A percentile compares a stretch with the other conserved stretches of the same genome.
These are phyloP conservation scores for Mizuhopecten yessoensis DNA, from an alignment of 1,140 invertebrate genomes.

Conservation along the genomic window DNA sequence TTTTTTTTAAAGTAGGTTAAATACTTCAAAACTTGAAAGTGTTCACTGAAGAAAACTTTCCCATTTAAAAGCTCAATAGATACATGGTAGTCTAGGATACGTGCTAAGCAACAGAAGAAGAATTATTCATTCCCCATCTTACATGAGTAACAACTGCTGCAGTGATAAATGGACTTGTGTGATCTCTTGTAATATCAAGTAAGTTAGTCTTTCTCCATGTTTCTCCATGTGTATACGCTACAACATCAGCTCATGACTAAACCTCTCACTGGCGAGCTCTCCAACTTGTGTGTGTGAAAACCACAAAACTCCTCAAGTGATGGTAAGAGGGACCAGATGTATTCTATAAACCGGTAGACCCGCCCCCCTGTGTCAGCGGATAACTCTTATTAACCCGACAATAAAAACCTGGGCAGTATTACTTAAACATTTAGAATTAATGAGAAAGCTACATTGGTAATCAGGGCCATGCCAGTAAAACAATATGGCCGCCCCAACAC, in stretches of 20 bases:
- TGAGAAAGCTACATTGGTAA: conserved; percentile 27
- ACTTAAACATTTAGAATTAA: conserved; percentile 40
- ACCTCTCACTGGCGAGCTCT: background rate
- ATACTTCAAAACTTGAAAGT: no score
- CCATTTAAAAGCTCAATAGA: no score
- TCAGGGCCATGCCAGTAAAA: background rate
- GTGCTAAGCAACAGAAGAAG: no score
- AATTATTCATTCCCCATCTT: background rate
- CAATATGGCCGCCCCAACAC: conserved; percentile 10
- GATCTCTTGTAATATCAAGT: background rate
- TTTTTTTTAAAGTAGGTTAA: no score
- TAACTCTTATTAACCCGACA: background rate
- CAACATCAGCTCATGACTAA: background rate
- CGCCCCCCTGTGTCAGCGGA: conserved; percentile 28
- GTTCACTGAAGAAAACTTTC: no score
- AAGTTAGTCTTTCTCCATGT: background rate
- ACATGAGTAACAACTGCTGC: background rate
- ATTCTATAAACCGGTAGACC: background rate
- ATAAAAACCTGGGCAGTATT: background rate
- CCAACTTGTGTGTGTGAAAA: conserved; percentile 1
- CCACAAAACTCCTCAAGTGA: conserved; percentile 20
- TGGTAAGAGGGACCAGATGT: background rate
- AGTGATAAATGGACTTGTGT: background rate
- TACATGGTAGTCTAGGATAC: no score
- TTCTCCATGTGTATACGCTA: background rate